Conservation (phyloP, 2,888 invertebrate species). For the Eristalinus sepulchralis region DNA sequence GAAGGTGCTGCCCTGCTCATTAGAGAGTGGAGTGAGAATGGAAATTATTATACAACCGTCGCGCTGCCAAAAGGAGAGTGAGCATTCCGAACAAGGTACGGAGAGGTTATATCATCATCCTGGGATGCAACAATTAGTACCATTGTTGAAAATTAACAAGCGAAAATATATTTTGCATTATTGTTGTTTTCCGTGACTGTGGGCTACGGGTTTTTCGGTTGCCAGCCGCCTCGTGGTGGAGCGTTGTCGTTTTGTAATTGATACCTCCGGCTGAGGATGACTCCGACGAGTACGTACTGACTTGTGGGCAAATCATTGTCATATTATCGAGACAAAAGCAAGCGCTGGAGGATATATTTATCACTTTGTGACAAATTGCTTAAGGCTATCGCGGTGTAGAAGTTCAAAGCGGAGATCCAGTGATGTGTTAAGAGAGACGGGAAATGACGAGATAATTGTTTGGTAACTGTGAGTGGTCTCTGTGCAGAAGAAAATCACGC, state of each 20-base stretch:
- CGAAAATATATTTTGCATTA: slow-evolving; percentile 31
- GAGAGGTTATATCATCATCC: slow-evolving; percentile 60
- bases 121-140: slow-evolving; percentile 56
- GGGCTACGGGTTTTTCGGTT: not conserved
- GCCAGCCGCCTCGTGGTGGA: not conserved
- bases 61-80: slow-evolving; percentile 19
- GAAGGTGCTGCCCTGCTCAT: slow-evolving; percentile 57
- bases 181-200: slow-evolving; percentile 41
- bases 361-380: not conserved
- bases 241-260: not conserved
- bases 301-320: not conserved
- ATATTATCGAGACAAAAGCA: not conserved
- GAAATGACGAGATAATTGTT: not conserved
- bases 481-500: no score
- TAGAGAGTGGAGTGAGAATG: slow-evolving; percentile 50
- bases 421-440: not conserved
- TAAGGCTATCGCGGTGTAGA: not conserved
- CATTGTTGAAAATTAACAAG: slow-evolving; percentile 52
- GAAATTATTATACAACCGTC: slow-evolving; percentile 42
- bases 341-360: not conserved
- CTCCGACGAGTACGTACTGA: not conserved
- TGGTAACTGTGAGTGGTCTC: no score
- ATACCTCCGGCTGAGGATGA: not conserved
- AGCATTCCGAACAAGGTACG: not conserved
- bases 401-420: not conserved